Evolutionary conservation across 1,140 invertebrate genomes (phyloP), one percentile per base, ranked within the genome.

Genomic region (Akabosia matsudoensis): DNA sequence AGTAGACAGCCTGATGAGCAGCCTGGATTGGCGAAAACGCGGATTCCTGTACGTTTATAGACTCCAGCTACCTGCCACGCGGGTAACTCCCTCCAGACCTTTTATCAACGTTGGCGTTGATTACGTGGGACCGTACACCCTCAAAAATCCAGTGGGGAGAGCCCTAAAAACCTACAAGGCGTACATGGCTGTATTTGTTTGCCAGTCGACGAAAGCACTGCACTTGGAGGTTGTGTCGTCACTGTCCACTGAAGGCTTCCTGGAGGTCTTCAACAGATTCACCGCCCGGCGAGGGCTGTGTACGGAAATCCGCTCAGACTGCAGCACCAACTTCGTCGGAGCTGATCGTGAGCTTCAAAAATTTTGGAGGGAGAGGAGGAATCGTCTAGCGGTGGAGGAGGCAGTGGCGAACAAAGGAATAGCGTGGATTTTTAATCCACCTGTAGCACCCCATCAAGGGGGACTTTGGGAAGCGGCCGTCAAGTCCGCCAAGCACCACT

Each of bases 401-500:
- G 45, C 13, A 52, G n/a, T 52, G 45, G 13, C 45, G 13, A n/a
- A 13, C 13, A 13, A 14, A 13, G 45, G 45, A n/a, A 52, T n/a
- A 52, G n/a, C 13, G 13, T 52, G 45, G 45, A 13, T 14, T 52
- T 52, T 14, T 52, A 52, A 52, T 52, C 45, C 45, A n/a, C 13
- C 45, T 52, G 45, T n/a, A 14, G n/a, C 13, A 14, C 45, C 45
- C 45, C 45, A 52, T n/a, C n/a, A 14, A 13, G 45, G n/a, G n/a
- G n/a, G n/a, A n/a, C n/a, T n/a, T n/a, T n/a, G n/a, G n/a, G n/a
- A n/a, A n/a, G n/a, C n/a, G 45, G 79, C 76, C 1, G 79, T 85
- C 0, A 80, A 80, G 64, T 73, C 77, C 0, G 79, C 80, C 34
- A 81, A 82, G 64, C 76, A 73, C n/a, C 76, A 79, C 54, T 72